These are phyloP conservation scores for Pipistrellus pygmaeus DNA, from an alignment of 2,797 vertebrate species.

Conservation along the genomic window DNA sequence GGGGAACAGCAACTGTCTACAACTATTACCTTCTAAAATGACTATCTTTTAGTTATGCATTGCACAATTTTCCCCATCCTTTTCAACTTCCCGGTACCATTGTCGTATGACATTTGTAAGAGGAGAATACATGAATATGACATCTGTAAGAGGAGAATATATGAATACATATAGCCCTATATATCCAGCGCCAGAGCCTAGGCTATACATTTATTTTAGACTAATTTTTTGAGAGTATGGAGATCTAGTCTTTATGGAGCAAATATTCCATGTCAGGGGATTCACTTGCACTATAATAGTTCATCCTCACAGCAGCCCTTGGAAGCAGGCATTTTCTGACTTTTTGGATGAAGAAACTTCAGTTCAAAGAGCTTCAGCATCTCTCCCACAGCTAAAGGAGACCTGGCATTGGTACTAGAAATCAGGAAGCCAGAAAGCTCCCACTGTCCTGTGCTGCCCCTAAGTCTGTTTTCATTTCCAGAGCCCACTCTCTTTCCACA, in stretches of 20 bases:
- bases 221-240: background rate
- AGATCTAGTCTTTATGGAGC: background rate
- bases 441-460: background rate
- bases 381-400: background rate
- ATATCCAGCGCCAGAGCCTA: background rate
- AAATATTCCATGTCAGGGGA: background rate
- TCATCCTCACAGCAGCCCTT: background rate
- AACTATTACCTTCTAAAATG: background rate
- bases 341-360: slow-evolving; percentile 32
- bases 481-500: background rate
- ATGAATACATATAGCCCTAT: background rate
- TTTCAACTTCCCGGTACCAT: background rate
- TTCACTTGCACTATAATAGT: background rate
- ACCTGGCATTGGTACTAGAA: background rate
- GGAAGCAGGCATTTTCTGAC: background rate
- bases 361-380: background rate
- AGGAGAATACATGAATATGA: background rate
- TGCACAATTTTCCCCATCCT: background rate
- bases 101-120: background rate
- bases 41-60: background rate
- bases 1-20: background rate
- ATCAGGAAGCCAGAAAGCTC: background rate
- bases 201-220: background rate
- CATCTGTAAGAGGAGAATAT: background rate
- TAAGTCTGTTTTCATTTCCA: slow-evolving; percentile 54